phyloP scores from a whole-genome alignment of 2,113 vertebrate genomes.

The Nothocercus nigrocapillus region DNA sequence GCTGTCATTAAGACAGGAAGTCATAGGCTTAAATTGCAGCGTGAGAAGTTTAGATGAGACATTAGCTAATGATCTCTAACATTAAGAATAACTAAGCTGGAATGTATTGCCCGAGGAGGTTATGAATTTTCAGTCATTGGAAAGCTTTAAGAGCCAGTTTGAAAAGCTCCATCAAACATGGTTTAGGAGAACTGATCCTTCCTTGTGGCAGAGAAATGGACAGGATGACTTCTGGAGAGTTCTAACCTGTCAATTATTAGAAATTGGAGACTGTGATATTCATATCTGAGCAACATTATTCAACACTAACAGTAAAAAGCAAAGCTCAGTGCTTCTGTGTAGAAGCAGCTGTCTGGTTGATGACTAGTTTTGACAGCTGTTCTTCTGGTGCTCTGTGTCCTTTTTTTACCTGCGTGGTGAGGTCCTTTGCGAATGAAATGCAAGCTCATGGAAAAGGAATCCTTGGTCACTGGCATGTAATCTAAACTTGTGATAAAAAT shows the following conservation, averaged over 20 bases:
- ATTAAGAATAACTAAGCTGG: not conserved
- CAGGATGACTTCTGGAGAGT: not conserved
- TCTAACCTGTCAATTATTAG: not conserved
- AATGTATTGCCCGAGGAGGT: not conserved
- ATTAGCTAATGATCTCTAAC: not conserved
- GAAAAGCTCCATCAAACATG: not conserved
- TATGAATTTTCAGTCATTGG: not conserved
- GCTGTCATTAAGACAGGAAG: slow-evolving; percentile 4
- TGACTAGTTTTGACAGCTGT: not conserved
- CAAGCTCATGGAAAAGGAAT: not conserved
- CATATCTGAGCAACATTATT: not conserved
- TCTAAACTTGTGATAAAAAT: not conserved
- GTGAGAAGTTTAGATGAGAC: not conserved
- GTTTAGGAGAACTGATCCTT: not conserved
- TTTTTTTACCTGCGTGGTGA: not conserved
- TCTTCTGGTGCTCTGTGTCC: not conserved
- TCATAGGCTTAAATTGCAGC: not conserved
- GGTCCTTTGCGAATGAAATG: not conserved
- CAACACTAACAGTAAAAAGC: not conserved
- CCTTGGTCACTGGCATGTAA: not conserved
- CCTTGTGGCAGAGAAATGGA: not conserved
- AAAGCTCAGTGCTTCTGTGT: not conserved
- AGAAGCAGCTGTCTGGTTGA: not conserved
- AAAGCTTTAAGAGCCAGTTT: not conserved
- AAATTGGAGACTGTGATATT: not conserved